A percentile compares a stretch with the other conserved stretches of the same genome.
Conservation (phyloP, 2,797 vertebrate species). For the Pseudotriccus pelzelni region DNA sequence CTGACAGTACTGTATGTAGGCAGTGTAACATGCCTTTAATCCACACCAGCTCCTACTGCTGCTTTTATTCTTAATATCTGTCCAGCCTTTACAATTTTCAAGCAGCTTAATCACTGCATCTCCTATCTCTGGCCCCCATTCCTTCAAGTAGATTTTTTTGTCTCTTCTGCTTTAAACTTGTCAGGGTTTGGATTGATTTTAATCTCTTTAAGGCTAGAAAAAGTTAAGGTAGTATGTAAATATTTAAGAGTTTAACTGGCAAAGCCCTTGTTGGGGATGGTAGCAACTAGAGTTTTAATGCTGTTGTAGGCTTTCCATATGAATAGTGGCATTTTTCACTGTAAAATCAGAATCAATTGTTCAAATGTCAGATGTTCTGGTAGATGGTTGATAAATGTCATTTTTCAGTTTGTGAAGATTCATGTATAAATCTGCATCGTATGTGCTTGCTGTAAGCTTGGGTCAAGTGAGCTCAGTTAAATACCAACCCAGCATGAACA, state of each 20-base stretch:
- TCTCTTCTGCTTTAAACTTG: neutral
- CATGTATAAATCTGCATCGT: neutral
- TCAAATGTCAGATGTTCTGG: conserved; percentile 19
- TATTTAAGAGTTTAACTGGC: neutral
- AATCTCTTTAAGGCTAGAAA: neutral
- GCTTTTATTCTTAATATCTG: neutral
- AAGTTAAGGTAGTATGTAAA: neutral
- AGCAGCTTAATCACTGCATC: neutral
- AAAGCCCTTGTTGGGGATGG: neutral
- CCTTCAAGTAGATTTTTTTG: neutral
- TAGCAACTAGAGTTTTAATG: neutral
- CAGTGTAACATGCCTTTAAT: neutral
- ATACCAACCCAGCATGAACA: neutral
- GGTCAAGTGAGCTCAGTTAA: conserved; percentile 38
- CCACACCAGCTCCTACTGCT: neutral
- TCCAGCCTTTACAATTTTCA: neutral
- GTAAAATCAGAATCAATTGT: conserved; percentile 23
- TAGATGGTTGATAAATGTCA: conserved; percentile 39
- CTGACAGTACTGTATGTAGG: neutral
- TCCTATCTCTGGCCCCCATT: neutral
- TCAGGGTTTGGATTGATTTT: neutral
- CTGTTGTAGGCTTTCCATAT: neutral
- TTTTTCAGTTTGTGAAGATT: conserved; percentile 18
- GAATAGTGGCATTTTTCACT: conserved; percentile 11
- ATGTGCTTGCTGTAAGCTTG: neutral